Evolutionary conservation across 2,113 vertebrate species (phyloP).

Genomic region (Grammomys surdaster): DNA sequence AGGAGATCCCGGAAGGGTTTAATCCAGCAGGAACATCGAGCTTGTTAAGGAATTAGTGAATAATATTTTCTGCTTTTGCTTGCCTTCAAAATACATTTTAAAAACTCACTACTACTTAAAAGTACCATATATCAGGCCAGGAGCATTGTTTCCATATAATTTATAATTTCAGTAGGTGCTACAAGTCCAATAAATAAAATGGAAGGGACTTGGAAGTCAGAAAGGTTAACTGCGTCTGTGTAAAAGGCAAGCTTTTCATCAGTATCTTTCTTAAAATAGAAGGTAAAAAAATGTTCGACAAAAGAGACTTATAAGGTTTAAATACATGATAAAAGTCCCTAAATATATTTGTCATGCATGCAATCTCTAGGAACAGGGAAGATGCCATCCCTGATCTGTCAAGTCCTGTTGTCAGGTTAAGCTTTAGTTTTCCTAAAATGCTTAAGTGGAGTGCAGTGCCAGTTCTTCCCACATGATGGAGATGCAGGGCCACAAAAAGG

Average conservation of each 20-base stretch:
- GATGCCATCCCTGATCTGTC: fast-evolving
- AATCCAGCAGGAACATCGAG: neutral
- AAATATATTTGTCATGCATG: neutral
- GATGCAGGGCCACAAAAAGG: slow-evolving; percentile 84
- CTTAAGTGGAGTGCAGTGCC: slow-evolving; percentile 41
- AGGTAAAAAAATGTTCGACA: neutral
- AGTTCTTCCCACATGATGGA: slow-evolving; percentile 82
- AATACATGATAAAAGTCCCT: neutral
- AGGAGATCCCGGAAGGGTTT: neutral
- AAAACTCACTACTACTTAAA: slow-evolving; percentile 26
- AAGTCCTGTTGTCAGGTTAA: fast-evolving
- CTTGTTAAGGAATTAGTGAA: neutral
- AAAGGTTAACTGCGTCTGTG: neutral
- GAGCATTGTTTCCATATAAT: neutral
- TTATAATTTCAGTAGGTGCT: neutral
- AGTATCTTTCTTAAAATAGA: neutral
- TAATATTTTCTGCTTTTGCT: neutral
- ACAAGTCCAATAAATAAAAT: neutral
- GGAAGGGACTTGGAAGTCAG: neutral
- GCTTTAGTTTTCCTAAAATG: neutral
- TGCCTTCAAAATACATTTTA: neutral
- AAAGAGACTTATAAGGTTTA: neutral
- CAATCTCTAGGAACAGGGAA: neutral
- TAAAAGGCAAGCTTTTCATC: neutral
- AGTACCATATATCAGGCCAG: slow-evolving; percentile 1